These are phyloP conservation scores for Charina bottae DNA, from an alignment of 2,113 vertebrate species.

Conservation along the genomic window DNA sequence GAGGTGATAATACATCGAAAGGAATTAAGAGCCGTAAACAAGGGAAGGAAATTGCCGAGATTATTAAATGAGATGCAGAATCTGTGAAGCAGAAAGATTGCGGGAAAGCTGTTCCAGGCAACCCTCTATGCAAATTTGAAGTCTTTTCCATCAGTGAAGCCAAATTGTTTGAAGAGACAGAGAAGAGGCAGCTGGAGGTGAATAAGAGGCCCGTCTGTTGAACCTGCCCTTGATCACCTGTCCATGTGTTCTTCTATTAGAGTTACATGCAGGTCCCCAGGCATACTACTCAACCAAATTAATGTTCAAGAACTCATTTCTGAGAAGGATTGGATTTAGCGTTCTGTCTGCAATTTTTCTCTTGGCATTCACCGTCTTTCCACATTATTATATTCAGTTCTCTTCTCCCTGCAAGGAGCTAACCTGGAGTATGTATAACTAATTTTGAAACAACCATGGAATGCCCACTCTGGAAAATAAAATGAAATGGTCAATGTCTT, in stretches of 20 bases:
- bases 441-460: background rate
- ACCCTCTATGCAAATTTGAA: slow-evolving; percentile 41
- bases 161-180: slow-evolving; percentile 12
- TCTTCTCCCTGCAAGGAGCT: slow-evolving; percentile 29
- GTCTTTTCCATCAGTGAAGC: slow-evolving; percentile 27
- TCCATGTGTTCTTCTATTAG: slow-evolving; percentile 24
- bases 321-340: slow-evolving; percentile 13
- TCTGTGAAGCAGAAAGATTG: slow-evolving; percentile 45
- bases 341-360: slow-evolving; percentile 30
- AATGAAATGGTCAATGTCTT: background rate
- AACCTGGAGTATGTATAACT: background rate
- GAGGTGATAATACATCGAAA: background rate
- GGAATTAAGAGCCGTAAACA: slow-evolving; percentile 28
- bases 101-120: background rate
- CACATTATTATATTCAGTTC: slow-evolving; percentile 15
- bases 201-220: background rate
- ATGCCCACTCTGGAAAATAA: background rate
- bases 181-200: slow-evolving; percentile 41
- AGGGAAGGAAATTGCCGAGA: background rate
- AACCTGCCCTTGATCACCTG: slow-evolving; percentile 23
- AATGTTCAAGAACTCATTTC: slow-evolving; percentile 29
- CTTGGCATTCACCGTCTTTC: background rate
- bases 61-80: slow-evolving; percentile 30
- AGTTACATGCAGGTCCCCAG: slow-evolving; percentile 22
- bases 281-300: slow-evolving; percentile 32